phyloP scores from a whole-genome alignment of 2,113 vertebrate genomes.

The Lipotes vexillifer region DNA sequence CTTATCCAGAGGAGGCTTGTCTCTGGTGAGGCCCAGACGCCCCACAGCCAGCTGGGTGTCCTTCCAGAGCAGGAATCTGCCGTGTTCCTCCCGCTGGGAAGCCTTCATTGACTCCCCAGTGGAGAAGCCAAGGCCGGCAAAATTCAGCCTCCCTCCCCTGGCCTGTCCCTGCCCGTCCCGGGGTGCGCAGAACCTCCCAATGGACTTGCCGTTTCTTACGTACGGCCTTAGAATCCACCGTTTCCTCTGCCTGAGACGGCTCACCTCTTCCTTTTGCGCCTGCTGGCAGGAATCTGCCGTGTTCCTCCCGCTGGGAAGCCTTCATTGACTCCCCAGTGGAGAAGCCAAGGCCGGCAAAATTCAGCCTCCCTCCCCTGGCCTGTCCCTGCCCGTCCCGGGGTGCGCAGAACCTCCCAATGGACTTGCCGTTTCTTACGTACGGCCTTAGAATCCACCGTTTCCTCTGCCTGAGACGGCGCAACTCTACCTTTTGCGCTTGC shows the following conservation, averaged over 20 bases:
- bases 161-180: rapidly evolving
- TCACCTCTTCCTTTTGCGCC: not conserved
- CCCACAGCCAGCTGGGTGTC: too few species aligned
- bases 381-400: rapidly evolving
- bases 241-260: too few species aligned
- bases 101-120: not conserved
- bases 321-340: not conserved
- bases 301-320: not conserved
- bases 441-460: rapidly evolving
- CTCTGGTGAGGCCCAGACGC: not conserved
- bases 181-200: rapidly evolving
- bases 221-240: rapidly evolving
- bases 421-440: rapidly evolving
- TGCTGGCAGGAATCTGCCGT: rapidly evolving
- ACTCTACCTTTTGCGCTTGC: not conserved
- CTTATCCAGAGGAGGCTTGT: not conserved
- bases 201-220: rapidly evolving
- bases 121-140: not conserved
- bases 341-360: not conserved
- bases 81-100: rapidly evolving
- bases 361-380: too few species aligned
- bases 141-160: too few species aligned
- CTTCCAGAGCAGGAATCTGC: rapidly evolving
- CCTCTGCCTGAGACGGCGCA: too few species aligned
- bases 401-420: rapidly evolving